Evolutionary conservation across 2,113 vertebrate species (phyloP), one percentile per base, ranked within the genome.

Genomic region (Globicephala melas): DNA sequence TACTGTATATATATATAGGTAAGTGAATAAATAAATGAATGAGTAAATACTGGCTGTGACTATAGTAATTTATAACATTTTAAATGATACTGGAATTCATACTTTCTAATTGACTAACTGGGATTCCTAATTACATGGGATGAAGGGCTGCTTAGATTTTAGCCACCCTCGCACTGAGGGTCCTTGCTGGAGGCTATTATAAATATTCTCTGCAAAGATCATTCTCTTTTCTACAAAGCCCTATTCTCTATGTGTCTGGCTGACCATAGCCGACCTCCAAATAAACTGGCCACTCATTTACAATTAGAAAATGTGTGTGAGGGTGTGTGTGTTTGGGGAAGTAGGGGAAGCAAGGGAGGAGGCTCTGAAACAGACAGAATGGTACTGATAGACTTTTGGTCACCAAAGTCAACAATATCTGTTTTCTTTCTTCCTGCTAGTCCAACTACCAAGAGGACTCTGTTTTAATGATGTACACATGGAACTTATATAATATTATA

Each of bases 371-470:
- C 0, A 38, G 11, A 93, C 58, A 62, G 58, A 86, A 96, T 74
- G 70, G 80, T 86, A 33, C 26, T 96, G 83, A 95, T 77, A 82
- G 95, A 38, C 70, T 84, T 67, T 50, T 81, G 13, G 47, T 87
- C 80, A 96, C 83, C 89, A 91, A 96, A 60, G 76, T 92, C 95
- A 98, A 70, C 77, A 89, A 28, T 18, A n/a, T 60, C 87, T 96
- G 38, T 73, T 94, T 82, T 70, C 77, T 47, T 94, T 93, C 79
- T 89, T 92, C 60, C 53, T 62, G 25, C 77, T 8, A 67, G 91
- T 53, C 77, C 89, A 41, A 12, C 36, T 67, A 65, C 87, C 92
- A 81, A 38, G 80, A 88, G 47, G 80, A 76, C 33, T 21, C 50
- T 83, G 50, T 88, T 93, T 50, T 36, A 80, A 36, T 14, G 76